Conservation (phyloP, 2,113 vertebrate species). For the Varanus salvator region DNA sequence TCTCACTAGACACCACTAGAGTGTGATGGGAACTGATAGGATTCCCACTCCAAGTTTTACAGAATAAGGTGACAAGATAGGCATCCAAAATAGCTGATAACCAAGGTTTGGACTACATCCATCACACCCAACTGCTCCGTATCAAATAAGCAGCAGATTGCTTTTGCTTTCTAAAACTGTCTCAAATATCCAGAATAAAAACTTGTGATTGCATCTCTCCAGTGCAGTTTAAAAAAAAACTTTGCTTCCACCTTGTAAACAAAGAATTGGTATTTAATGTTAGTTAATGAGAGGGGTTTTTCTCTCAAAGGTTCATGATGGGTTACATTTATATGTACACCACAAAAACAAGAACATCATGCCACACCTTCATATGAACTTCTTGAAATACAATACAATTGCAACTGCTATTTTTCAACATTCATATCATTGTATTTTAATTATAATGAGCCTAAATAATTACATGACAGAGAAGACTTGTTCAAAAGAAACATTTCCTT, state of each 20-base stretch:
- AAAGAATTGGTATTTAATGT: background rate
- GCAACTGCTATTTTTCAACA: background rate
- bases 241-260: background rate
- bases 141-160: background rate
- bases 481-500: background rate
- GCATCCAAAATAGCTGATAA: background rate
- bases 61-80: background rate
- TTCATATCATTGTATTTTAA: background rate
- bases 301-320: background rate
- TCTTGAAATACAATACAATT: background rate
- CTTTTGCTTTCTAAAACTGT: background rate
- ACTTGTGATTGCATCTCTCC: background rate
- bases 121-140: background rate
- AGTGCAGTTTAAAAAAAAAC: background rate
- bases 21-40: background rate
- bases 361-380: background rate
- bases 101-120: background rate
- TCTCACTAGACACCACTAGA: background rate
- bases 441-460: background rate
- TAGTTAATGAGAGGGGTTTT: background rate
- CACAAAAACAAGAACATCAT: background rate
- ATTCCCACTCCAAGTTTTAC: background rate
- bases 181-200: slow-evolving; percentile 4
- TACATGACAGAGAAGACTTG: background rate
- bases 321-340: background rate